Conservation (phyloP, 2,888 invertebrate species). For the Luffia ferchaultella region DNA sequence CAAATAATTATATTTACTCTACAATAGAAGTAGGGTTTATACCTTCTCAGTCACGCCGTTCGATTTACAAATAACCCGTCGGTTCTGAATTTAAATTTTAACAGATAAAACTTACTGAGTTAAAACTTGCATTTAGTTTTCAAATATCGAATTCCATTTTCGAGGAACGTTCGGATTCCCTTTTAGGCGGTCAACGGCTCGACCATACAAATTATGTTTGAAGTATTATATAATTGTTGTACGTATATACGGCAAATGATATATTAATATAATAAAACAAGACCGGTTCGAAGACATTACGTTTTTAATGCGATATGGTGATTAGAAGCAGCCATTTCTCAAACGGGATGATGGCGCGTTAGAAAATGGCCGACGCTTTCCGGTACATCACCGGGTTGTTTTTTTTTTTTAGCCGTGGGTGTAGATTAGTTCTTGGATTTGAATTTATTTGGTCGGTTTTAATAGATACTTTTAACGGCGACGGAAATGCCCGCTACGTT, state of each 20-base stretch:
- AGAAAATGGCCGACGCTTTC: conserved; percentile 24
- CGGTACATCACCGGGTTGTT: conserved; percentile 32
- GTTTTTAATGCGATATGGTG: conserved; percentile 43
- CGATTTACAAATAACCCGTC: conserved; percentile 4
- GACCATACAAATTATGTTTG: conserved; percentile 53
- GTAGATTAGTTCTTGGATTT: conserved; percentile 36
- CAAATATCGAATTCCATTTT: conserved; percentile 24
- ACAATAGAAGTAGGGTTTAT: conserved; percentile 21
- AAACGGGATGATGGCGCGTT: conserved; percentile 24
- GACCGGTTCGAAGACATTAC: conserved; percentile 39
- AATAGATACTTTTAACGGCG: conserved; percentile 2
- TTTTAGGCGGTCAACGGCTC: conserved; percentile 30
- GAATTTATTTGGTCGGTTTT: conserved; percentile 22
- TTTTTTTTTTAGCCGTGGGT: conserved; percentile 31
- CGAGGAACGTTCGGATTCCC: neutral
- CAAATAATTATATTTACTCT: too few relatives aligned
- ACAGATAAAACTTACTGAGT: neutral
- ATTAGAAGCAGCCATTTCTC: conserved; percentile 48
- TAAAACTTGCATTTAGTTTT: conserved; percentile 15
- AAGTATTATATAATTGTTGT: conserved; percentile 47
- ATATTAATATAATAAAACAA: conserved; percentile 40
- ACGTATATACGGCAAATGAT: conserved; percentile 42
- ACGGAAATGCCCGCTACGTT: neutral
- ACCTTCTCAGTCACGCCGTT: conserved; percentile 18
- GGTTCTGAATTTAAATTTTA: neutral